A percentile compares a stretch with the other conserved stretches of the same genome.
These are phyloP conservation scores for Blera fallax DNA, from an alignment of 2,888 invertebrate species.

Conservation along the genomic window DNA sequence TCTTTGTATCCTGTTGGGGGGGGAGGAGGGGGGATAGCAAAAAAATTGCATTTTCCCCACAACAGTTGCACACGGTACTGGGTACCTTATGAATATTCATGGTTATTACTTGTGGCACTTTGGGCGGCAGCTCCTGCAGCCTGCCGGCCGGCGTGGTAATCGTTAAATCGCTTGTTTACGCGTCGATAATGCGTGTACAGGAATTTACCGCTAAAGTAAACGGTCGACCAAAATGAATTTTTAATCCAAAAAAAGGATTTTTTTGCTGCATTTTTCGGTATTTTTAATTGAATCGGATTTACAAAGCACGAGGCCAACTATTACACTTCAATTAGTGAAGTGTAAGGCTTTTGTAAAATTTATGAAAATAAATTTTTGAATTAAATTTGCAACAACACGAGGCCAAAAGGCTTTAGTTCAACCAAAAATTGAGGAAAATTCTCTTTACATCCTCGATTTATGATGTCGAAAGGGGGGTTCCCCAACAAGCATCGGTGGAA, in stretches of 20 bases:
- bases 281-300: slow-evolving; percentile 42
- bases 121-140: slow-evolving; percentile 17
- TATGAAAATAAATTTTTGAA: background rate
- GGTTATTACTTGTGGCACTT: slow-evolving; percentile 46
- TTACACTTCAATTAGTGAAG: background rate
- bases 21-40: background rate
- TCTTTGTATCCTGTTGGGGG: background rate
- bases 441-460: slow-evolving; percentile 1
- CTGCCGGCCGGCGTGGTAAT: slow-evolving; percentile 26
- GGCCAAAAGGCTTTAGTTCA: background rate
- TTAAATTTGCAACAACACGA: background rate
- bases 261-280: slow-evolving; percentile 13
- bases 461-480: background rate
- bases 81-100: slow-evolving; percentile 66
- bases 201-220: slow-evolving; percentile 25
- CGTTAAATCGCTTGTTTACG: slow-evolving; percentile 69
- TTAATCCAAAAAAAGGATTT: slow-evolving; percentile 36
- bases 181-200: slow-evolving; percentile 59
- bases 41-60: slow-evolving; percentile 55
- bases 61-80: slow-evolving; percentile 36
- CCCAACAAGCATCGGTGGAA: background rate
- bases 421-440: background rate
- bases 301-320: background rate
- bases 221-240: slow-evolving; percentile 40
- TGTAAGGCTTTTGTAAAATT: background rate